phyloP scores from a whole-genome alignment of 2,888 invertebrate species.

The Aphidoletes aphidimyza region DNA sequence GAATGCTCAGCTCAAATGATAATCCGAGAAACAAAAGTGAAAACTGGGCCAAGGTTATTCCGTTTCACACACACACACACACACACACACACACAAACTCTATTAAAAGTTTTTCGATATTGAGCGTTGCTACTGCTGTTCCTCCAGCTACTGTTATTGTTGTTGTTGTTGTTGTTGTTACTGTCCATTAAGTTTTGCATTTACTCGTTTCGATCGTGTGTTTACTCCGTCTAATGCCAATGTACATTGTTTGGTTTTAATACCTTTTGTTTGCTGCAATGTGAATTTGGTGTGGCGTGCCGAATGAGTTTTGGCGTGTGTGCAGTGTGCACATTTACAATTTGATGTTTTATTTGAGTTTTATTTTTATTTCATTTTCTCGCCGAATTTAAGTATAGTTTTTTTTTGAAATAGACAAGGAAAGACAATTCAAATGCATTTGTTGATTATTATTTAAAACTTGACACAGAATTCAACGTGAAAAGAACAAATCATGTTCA shows the following conservation, averaged over 20 bases:
- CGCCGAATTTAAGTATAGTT: no score
- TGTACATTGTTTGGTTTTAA: not conserved
- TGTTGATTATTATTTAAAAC: not conserved
- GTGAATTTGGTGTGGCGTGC: not conserved
- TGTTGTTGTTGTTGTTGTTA: conserved; percentile 12
- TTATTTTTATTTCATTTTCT: no score
- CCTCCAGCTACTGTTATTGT: conserved; percentile 1
- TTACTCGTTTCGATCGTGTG: not conserved
- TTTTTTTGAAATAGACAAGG: not conserved
- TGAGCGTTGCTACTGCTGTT: not conserved
- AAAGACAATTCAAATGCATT: not conserved
- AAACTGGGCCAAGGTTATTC: conserved; percentile 47
- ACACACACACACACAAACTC: no score
- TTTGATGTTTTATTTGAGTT: not conserved
- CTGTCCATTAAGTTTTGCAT: conserved; percentile 15
- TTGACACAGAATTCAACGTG: conserved; percentile 40
- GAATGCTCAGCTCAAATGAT: not conserved
- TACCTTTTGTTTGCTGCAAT: not conserved
- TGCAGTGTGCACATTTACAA: not conserved
- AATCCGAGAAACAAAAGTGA: conserved; percentile 39
- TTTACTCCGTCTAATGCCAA: not conserved
- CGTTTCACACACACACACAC: not conserved
- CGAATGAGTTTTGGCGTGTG: not conserved
- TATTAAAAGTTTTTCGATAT: conserved; percentile 27
- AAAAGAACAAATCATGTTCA: conserved; percentile 14